Evolutionary conservation across 35 echinoderm and acorn worm genomes (phyloP).

Genomic region (Chiridota heheva): DNA sequence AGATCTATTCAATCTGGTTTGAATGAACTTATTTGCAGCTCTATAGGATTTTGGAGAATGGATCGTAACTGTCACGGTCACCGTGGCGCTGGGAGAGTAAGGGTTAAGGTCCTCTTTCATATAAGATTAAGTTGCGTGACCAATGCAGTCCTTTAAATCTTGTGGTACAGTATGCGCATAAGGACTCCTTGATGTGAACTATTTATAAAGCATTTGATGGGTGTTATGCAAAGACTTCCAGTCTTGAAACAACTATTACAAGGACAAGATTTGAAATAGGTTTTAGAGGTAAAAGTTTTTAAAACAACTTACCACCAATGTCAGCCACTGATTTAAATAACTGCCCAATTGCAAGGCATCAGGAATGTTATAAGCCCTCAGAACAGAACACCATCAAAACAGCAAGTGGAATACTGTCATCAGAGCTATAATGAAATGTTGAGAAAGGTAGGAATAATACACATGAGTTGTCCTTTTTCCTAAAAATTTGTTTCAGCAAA

Average conservation of each 20-base stretch:
- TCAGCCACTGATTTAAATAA: conserved; percentile 71
- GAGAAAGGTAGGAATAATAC: neutral
- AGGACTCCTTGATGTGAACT: too few species aligned
- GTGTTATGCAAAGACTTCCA: neutral
- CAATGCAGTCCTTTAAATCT: too few species aligned
- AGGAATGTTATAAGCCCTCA: conserved; percentile 87
- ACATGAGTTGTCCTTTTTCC: neutral
- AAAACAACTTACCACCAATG: conserved; percentile 37
- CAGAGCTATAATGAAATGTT: conserved; percentile 53
- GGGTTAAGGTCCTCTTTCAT: too few species aligned
- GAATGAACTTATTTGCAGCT: too few species aligned
- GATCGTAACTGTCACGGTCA: too few species aligned
- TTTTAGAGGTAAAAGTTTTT: neutral
- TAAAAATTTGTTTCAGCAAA: too few species aligned
- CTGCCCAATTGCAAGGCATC: conserved; percentile 71
- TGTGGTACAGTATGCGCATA: too few species aligned
- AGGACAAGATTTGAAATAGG: neutral
- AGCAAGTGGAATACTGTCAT: conserved; percentile 67
- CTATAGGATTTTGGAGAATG: too few species aligned
- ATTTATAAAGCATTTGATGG: neutral
- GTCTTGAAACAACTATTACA: neutral
- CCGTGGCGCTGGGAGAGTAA: too few species aligned
- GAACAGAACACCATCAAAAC: conserved; percentile 84
- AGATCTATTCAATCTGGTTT: too few species aligned
- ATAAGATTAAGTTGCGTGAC: too few species aligned